Base-by-base conservation (phyloP, 2,888 invertebrate species). In the Toxonevra muliebris region DNA sequence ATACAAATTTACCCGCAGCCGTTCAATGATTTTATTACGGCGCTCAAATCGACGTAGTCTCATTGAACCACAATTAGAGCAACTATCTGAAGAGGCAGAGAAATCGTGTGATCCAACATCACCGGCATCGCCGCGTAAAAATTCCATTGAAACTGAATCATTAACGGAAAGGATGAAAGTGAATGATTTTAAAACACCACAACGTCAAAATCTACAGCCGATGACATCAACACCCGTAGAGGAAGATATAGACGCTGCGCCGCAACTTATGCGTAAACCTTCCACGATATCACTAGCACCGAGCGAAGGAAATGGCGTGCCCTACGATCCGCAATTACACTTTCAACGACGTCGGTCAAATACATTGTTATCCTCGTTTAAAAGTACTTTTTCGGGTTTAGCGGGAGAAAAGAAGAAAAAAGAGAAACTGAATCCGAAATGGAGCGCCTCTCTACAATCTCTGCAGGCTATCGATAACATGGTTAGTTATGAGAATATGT, bases 401-500 rank as follows among this genome's bases (percentile, higher is more conserved):
- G 68, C 65, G n/a, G 68, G 68, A 3, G 73, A 71, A 77, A 66
- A 79, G 75, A 72, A 86, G 78, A 74, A 86, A 79, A 81, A 80
- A 53, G 83, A 84, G 53, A 82, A 84, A 42, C 71, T 83, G 58
- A 85, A 84, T 72, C 80, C 85, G 58, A 84, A 83, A 73, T 88
- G 88, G 88, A 86, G 86, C 43, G 87, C 87, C 15, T 88, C 88
- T 0, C 73, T 88, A 69, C 87, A 87, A 71, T 87, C 86, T 11
- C 76, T 88, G 69, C 87, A 88, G 61, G 88, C 88, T 72, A 87
- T 86, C 66, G 88, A 88, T 75, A 85, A 85, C 53, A 86, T 86
- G 84, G 87, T 88, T 71, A 88, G 88, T 79, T 88, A 88, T 77
- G 86, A 87, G 69, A 88, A 88, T 74, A 84, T 88, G 78, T 87